phyloP scores from a whole-genome alignment of 1,140 invertebrate species.

The Aphaenogaster floridana region DNA sequence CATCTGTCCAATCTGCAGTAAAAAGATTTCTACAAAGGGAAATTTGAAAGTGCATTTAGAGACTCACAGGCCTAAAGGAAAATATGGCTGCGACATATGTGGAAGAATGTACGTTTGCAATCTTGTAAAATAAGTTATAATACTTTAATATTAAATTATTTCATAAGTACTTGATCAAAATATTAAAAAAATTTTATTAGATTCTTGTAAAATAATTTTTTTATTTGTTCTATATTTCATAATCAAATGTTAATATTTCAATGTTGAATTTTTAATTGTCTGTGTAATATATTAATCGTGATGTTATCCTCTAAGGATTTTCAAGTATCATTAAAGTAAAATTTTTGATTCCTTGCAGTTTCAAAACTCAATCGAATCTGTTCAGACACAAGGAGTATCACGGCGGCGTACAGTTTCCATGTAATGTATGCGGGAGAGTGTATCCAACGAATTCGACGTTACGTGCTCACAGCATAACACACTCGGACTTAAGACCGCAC shows the following conservation, averaged over 20 bases:
- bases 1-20: constrained; percentile 89
- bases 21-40: constrained; percentile 89
- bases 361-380: constrained; percentile 90
- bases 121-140: constrained; percentile 5
- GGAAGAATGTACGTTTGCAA: constrained; percentile 89
- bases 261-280: constrained; percentile 1
- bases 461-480: constrained; percentile 91
- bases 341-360: constrained; percentile 86
- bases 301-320: neutral
- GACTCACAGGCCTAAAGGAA: constrained; percentile 89
- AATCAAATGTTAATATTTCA: constrained; percentile 22
- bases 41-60: constrained; percentile 90
- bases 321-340: neutral
- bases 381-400: constrained; percentile 90
- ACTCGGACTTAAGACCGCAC: constrained; percentile 90
- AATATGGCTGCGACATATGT: constrained; percentile 90
- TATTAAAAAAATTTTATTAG: constrained; percentile 3
- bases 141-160: constrained; percentile 4
- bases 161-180: neutral
- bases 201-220: neutral
- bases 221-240: neutral
- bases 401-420: constrained; percentile 89
- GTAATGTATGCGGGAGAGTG: constrained; percentile 90
- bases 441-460: constrained; percentile 91
- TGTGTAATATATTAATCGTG: neutral